These are phyloP conservation scores for Contarinia nasturtii DNA, from an alignment of 1,140 invertebrate genomes.

Conservation along the genomic window DNA sequence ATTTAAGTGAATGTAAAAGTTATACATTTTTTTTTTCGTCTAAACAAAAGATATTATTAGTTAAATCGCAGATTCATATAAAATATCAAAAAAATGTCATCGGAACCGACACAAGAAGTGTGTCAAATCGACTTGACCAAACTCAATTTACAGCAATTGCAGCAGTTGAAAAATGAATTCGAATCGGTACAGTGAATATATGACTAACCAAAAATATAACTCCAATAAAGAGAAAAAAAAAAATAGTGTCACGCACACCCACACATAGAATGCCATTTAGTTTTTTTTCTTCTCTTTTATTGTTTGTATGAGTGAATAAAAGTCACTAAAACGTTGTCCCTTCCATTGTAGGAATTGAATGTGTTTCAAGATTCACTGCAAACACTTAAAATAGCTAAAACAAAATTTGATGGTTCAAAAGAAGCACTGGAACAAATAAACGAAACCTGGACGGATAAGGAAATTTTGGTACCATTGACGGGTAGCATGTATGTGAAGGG, in stretches of 20 bases:
- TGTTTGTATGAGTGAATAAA: background rate
- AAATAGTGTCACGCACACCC: background rate
- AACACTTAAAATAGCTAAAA: conserved; percentile 74
- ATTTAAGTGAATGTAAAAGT: no score
- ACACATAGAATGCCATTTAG: background rate
- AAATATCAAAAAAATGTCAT: no score
- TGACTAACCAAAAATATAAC: background rate
- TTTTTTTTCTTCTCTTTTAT: background rate
- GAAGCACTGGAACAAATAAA: conserved; percentile 66
- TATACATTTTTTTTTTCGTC: no score
- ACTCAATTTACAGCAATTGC: conserved; percentile 57
- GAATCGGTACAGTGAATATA: conserved; percentile 42
- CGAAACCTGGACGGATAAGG: conserved; percentile 50
- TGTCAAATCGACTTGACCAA: conserved; percentile 59
- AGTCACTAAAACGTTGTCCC: background rate
- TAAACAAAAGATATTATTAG: no score
- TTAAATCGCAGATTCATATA: no score
- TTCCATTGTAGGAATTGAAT: conserved; percentile 50
- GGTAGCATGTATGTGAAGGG: conserved; percentile 92
- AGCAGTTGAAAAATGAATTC: conserved; percentile 65
- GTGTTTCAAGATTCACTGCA: conserved; percentile 76
- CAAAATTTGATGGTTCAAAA: conserved; percentile 73
- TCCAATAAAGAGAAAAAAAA: background rate
- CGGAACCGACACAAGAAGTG: conserved; percentile 22
- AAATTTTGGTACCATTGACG: conserved; percentile 78